Evolutionary conservation across 2,797 vertebrate genomes (phyloP).

Genomic region (Lacerta agilis): DNA sequence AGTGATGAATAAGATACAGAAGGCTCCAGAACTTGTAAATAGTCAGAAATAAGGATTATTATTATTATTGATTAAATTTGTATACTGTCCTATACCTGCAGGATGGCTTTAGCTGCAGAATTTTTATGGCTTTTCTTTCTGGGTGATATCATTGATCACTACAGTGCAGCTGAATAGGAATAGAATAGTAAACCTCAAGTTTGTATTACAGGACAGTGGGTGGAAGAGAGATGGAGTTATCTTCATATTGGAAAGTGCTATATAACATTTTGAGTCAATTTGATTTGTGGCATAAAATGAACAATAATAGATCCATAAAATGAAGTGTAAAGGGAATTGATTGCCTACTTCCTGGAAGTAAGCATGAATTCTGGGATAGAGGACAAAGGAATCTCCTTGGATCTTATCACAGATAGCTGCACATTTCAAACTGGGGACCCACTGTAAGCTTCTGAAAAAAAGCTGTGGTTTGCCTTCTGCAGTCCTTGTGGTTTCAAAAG

Average conservation of each 20-base stretch:
- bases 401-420: neutral
- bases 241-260: neutral
- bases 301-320: neutral
- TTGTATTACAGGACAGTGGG: neutral
- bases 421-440: constrained; percentile 1
- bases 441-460: constrained; percentile 4
- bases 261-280: neutral
- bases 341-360: neutral
- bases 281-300: neutral
- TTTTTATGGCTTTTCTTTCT: neutral
- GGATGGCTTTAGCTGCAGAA: neutral
- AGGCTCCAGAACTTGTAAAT: neutral
- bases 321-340: neutral
- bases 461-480: constrained; percentile 61
- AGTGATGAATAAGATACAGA: neutral
- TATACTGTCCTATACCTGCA: too few relatives aligned
- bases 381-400: neutral
- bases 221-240: neutral
- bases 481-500: constrained; percentile 65
- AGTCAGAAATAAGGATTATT: neutral
- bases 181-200: neutral
- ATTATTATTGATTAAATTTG: too few relatives aligned
- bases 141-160: neutral
- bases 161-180: neutral
- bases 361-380: neutral